Conservation (phyloP, 1,140 invertebrate genomes). For the Drepana arcuata region DNA sequence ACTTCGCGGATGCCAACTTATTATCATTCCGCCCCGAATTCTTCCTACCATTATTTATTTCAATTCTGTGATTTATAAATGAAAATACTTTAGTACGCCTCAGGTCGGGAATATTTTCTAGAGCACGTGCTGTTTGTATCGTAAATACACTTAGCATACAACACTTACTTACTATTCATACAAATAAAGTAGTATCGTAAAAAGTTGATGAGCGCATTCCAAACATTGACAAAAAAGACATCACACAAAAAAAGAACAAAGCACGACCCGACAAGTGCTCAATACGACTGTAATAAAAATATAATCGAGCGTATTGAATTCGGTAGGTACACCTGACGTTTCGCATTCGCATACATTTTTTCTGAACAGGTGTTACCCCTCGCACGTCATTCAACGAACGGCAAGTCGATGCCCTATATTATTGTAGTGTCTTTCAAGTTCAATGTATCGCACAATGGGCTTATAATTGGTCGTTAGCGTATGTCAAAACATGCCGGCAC, state of each 20-base stretch:
- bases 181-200: no score
- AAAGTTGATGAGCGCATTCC: no score
- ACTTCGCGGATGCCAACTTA: slow-evolving; percentile 16
- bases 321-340: slow-evolving; percentile 57
- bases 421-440: slow-evolving; percentile 61
- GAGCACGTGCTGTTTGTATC: no score
- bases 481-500: slow-evolving; percentile 58
- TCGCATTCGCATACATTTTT: slow-evolving; percentile 35
- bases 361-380: slow-evolving; percentile 52
- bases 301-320: slow-evolving; percentile 45
- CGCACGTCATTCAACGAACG: slow-evolving; percentile 32
- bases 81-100: no score
- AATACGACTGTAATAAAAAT: slow-evolving; percentile 38
- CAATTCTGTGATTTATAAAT: slow-evolving; percentile 7
- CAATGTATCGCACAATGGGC: slow-evolving; percentile 58
- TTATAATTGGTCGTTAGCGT: slow-evolving; percentile 61
- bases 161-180: no score
- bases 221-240: slow-evolving; percentile 5
- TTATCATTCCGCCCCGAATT: no score
- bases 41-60: no score
- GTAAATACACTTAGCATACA: no score
- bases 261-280: slow-evolving; percentile 9
- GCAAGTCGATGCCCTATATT: slow-evolving; percentile 65
- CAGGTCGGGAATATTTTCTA: no score
- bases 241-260: slow-evolving; percentile 34